Conservation (phyloP, 2,113 vertebrate genomes). For the Psilopogon haemacephalus region DNA sequence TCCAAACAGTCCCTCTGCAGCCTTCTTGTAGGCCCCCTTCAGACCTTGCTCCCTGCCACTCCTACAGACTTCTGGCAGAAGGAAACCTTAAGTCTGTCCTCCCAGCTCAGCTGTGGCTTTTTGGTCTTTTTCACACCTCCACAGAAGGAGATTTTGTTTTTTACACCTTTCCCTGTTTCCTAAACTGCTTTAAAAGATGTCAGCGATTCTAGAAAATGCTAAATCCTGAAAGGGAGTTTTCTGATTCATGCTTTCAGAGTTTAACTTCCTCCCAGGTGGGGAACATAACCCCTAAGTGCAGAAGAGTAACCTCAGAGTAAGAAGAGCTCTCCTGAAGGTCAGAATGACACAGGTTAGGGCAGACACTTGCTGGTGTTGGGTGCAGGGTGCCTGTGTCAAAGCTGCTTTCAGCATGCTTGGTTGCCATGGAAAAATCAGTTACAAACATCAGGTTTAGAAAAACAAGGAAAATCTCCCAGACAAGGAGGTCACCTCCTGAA, state of each 20-base stretch:
- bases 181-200: not conserved
- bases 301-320: not conserved
- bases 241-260: not conserved
- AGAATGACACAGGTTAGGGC: not conserved
- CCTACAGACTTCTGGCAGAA: not conserved
- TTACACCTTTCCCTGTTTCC: not conserved
- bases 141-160: not conserved
- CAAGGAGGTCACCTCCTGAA: not conserved
- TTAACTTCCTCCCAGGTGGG: not conserved
- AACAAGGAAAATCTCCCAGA: not conserved
- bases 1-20: too few species aligned
- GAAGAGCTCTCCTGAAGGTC: not conserved
- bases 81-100: not conserved
- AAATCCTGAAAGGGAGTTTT: not conserved
- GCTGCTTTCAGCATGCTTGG: not conserved
- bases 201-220: not conserved
- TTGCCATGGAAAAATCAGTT: not conserved
- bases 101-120: not conserved
- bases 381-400: accelerated
- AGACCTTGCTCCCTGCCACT: not conserved
- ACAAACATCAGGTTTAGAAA: not conserved
- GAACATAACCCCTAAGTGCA: not conserved
- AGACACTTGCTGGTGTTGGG: accelerated
- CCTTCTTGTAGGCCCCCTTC: too few species aligned
- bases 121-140: not conserved